These are phyloP conservation scores for Ciona savignyi DNA, from an alignment of 23 tunicate species.

Conservation along the genomic window DNA sequence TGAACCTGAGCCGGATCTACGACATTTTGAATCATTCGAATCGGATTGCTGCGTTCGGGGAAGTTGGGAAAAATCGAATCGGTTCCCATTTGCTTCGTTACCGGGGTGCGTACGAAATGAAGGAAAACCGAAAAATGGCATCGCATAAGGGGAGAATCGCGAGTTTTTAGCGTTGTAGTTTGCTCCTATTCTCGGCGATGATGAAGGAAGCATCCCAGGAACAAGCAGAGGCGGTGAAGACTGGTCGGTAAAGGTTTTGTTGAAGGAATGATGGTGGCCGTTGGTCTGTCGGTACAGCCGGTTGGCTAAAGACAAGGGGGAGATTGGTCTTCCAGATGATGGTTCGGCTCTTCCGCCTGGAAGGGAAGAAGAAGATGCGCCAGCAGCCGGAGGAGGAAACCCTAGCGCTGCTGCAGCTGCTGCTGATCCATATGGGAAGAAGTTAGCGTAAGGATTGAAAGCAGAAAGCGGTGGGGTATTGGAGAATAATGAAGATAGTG, in stretches of 20 bases:
- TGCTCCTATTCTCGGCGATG: constrained; percentile 12
- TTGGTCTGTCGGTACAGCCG: constrained; percentile 65
- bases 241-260: constrained; percentile 6
- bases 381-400: constrained; percentile 6
- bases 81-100: neutral
- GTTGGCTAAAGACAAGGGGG: constrained; percentile 59
- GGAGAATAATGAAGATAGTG: constrained; percentile 43
- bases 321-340: constrained; percentile 29
- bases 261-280: neutral
- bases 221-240: constrained; percentile 30
- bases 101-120: constrained; percentile 1
- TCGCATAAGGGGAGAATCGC: constrained; percentile 43
- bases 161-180: constrained; percentile 20
- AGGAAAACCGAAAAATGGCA: constrained; percentile 22
- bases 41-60: neutral
- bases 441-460: constrained; percentile 66
- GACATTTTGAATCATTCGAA: constrained; percentile 4
- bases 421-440: constrained; percentile 70
- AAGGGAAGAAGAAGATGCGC: neutral
- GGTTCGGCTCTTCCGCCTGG: constrained; percentile 22
- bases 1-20: constrained; percentile 32
- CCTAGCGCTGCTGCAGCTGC: constrained; percentile 63
- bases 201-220: constrained; percentile 18
- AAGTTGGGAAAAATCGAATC: constrained; percentile 20
- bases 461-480: constrained; percentile 46